Evolutionary conservation across 2,113 vertebrate species (phyloP), one percentile per base, ranked within the genome.

Genomic region (Charadrius vociferus): DNA sequence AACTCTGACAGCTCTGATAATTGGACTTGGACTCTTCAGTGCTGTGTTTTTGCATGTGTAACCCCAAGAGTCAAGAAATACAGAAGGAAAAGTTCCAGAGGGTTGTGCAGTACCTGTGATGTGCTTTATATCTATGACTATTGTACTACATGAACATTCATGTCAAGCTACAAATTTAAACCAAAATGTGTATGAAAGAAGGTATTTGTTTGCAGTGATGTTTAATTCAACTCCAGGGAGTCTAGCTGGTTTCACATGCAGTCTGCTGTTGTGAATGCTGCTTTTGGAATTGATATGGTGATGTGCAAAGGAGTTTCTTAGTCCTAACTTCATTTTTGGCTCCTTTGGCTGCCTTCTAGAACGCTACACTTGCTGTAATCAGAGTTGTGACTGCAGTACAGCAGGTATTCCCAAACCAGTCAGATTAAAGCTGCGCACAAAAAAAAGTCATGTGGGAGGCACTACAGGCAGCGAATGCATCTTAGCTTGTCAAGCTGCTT

Each of bases 341-440:
- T 85, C 29, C 37, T 74, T 39, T 70, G 56, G 21, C 39, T 68
- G 43, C 47, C 14, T 47, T 50, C 37, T 65, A 7, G 12, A 22
- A 36, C 49, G 62, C 29, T 24, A 0, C 0, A 0, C 23, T 49
- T 63, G 36, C 23, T 29, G 21, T 14, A 11, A 22, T 20, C 45
- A 49, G 22, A 80, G 29, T 1, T 58, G 27, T 20, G 67, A 7
- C 34, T 49, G 47, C 56, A 72, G 52, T 39, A 65, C 27, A 39
- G 56, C 53, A 43, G 37, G 47, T 43, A 39, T 14, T 50, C 78
- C 49, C 58, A 55, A 80, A 67, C 52, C 12, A 49, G 13, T 1
- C 53, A 49, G 29, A 17, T 29, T 16, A 67, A 24, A 87, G 41
- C 30, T 47, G 41, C 53, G n/a, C 22, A 59, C 36, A 45, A 24